A percentile compares a stretch with the other conserved stretches of the same genome.
These are phyloP conservation scores for Propsilocerus akamusi DNA, from an alignment of 1,140 invertebrate genomes.

Conservation along the genomic window DNA sequence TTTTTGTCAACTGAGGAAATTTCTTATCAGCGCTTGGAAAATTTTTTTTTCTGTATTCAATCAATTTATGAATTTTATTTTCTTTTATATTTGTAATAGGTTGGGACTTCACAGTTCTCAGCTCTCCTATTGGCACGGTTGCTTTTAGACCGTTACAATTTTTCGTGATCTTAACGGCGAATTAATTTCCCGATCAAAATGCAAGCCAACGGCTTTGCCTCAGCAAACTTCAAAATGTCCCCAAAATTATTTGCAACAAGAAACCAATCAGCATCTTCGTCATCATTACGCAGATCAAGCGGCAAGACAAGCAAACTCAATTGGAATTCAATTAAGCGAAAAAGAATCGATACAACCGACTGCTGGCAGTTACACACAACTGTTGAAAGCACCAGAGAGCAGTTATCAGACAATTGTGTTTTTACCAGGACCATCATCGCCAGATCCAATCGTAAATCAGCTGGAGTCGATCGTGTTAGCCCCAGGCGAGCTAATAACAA, in stretches of 20 bases:
- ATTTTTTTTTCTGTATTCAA: no score
- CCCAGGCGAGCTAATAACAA: neutral
- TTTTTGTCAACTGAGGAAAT: no score
- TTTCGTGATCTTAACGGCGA: neutral
- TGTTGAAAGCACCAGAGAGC: neutral
- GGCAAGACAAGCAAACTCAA: neutral
- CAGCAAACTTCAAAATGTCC: neutral
- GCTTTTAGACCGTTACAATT: neutral
- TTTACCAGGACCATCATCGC: neutral
- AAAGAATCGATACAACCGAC: neutral
- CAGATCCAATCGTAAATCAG: neutral
- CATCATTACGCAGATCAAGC: neutral
- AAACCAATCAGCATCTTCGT: no score
- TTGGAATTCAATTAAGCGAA: neutral
- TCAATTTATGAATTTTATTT: no score
- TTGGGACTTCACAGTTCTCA: neutral
- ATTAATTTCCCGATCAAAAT: slow-evolving; percentile 1
- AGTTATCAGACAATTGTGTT: neutral
- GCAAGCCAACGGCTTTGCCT: slow-evolving; percentile 1
- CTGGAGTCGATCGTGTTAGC: neutral
- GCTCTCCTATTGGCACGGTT: neutral
- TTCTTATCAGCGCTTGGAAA: no score
- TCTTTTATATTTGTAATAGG: neutral
- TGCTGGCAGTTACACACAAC: neutral
- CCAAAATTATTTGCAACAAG: neutral